Evolutionary conservation across 2,888 invertebrate species (phyloP).

Genomic region (Drosophila recens): DNA sequence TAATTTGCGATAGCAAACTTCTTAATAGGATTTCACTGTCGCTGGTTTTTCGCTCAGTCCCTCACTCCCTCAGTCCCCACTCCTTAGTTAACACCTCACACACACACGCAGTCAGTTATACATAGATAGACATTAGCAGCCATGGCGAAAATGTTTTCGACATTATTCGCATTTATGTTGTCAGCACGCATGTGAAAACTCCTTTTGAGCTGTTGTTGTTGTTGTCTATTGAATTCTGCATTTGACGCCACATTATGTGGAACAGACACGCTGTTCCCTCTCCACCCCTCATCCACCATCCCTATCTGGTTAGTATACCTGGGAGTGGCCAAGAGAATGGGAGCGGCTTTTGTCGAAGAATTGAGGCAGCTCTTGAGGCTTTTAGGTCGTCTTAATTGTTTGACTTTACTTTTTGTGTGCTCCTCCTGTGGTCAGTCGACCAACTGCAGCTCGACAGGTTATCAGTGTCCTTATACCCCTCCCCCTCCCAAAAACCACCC

Average conservation of each 20-base stretch:
- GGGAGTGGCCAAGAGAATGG: conserved; percentile 38
- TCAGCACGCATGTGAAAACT: conserved; percentile 61
- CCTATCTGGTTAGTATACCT: conserved; percentile 4
- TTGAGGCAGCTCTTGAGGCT: conserved; percentile 59
- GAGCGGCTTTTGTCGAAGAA: conserved; percentile 40
- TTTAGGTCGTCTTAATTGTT: conserved; percentile 73
- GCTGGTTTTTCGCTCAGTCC: conserved; percentile 25
- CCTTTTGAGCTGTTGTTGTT: conserved; percentile 30
- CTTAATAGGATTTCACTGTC: conserved; percentile 81
- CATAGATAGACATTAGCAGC: conserved; percentile 53
- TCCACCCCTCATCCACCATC: neutral
- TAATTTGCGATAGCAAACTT: conserved; percentile 81
- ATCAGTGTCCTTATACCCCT: neutral
- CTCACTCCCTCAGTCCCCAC: neutral
- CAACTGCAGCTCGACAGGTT: conserved; percentile 13
- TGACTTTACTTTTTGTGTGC: conserved; percentile 56
- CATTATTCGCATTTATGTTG: conserved; percentile 73
- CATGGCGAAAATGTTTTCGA: conserved; percentile 68
- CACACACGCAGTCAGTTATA: conserved; percentile 26
- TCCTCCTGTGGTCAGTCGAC: conserved; percentile 23
- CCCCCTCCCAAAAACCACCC: no score
- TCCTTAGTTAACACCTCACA: conserved; percentile 26
- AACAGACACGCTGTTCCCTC: conserved; percentile 27
- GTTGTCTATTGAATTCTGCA: conserved; percentile 43
- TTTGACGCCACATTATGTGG: conserved; percentile 48